These are phyloP conservation scores for Microplitis mediator DNA, from an alignment of 1,140 invertebrate genomes.

Conservation along the genomic window DNA sequence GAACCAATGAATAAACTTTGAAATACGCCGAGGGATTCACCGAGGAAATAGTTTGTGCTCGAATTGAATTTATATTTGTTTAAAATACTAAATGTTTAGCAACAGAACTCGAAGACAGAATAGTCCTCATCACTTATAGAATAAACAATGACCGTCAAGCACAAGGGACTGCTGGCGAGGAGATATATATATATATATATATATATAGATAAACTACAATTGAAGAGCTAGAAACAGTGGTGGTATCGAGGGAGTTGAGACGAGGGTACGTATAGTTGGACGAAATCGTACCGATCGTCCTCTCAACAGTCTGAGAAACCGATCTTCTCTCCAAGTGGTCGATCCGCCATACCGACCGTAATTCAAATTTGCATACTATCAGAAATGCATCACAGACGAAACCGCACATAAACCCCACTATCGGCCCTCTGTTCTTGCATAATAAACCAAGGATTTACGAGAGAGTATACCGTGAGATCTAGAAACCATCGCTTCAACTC, in stretches of 20 bases:
- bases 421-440: constrained; percentile 13
- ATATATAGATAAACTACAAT: not conserved
- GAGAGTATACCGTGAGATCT: not conserved
- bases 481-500: constrained; percentile 1
- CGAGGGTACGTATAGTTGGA: not conserved
- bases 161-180: not conserved
- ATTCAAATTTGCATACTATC: constrained; percentile 47
- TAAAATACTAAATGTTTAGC: too few relatives aligned
- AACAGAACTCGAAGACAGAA: not conserved
- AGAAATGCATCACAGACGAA: constrained; percentile 44
- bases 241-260: not conserved
- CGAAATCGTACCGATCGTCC: not conserved
- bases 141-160: constrained; percentile 7
- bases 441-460: constrained; percentile 34
- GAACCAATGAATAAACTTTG: too few relatives aligned
- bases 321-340: constrained; percentile 10
- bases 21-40: too few relatives aligned
- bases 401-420: constrained; percentile 27
- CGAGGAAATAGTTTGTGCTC: too few relatives aligned
- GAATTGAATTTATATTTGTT: too few relatives aligned
- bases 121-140: not conserved
- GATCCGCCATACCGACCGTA: constrained; percentile 24
- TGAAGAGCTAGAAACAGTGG: not conserved
- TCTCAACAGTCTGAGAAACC: not conserved
- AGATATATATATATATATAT: too few relatives aligned